Evolutionary conservation across 2,113 vertebrate genomes (phyloP).

Genomic region (Phocoena phocoena): DNA sequence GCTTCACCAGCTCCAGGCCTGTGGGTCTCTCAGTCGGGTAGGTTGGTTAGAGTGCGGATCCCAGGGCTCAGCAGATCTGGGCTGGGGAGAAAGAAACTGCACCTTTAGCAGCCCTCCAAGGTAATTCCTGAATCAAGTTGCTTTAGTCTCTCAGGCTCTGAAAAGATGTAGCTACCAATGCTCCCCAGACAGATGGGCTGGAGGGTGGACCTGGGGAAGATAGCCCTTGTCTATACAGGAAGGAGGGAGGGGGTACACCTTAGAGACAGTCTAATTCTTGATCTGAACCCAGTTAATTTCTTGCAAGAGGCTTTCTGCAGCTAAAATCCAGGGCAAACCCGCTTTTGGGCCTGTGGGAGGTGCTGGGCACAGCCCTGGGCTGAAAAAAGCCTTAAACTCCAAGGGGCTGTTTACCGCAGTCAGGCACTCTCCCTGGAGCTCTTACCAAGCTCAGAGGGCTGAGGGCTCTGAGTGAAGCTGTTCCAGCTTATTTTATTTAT

Average conservation of each 20-base stretch:
- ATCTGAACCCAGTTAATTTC: background rate
- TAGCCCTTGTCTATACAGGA: background rate
- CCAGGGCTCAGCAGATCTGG: background rate
- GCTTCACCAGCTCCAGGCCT: accelerated
- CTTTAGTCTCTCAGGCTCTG: background rate
- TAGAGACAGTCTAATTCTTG: background rate
- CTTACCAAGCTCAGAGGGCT: background rate
- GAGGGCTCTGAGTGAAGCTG: background rate
- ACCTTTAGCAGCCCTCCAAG: background rate
- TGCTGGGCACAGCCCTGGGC: background rate
- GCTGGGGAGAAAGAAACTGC: background rate
- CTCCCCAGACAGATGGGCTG: background rate
- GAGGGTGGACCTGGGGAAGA: background rate
- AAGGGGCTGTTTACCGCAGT: accelerated
- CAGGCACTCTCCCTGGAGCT: background rate
- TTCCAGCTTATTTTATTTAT: background rate
- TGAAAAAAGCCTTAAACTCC: background rate
- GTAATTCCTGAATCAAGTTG: background rate
- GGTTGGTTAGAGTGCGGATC: background rate
- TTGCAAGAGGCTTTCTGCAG: background rate
- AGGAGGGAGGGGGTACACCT: background rate
- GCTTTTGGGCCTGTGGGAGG: too few species aligned
- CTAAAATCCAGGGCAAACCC: background rate
- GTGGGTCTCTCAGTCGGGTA: background rate
- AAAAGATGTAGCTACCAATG: background rate